Evolutionary conservation across 1,140 invertebrate genomes (phyloP).

Genomic region (Brachionus manjavacas): DNA sequence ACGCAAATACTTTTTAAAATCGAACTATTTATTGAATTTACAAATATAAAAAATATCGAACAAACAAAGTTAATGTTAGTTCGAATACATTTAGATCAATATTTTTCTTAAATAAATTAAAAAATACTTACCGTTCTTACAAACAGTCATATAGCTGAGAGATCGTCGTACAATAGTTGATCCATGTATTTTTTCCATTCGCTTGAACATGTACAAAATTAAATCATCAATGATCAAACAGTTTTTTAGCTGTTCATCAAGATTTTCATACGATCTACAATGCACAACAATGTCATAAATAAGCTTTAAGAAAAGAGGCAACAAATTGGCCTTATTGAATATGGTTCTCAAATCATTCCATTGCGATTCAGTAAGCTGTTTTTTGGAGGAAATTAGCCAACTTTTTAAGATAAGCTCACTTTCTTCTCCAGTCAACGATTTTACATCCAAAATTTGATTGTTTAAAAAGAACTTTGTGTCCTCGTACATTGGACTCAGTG

Average conservation of each 20-base stretch:
- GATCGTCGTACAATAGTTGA: slow-evolving; percentile 60
- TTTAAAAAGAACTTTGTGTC: slow-evolving; percentile 45
- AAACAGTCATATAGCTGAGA: slow-evolving; percentile 66
- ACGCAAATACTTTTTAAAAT: too few species aligned
- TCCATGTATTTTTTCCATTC: slow-evolving; percentile 49
- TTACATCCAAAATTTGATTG: slow-evolving; percentile 39
- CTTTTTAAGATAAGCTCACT: slow-evolving; percentile 48
- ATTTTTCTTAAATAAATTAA: not conserved
- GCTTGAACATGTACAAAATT: slow-evolving; percentile 23
- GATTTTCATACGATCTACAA: slow-evolving; percentile 2
- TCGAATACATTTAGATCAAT: too few species aligned
- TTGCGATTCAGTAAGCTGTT: slow-evolving; percentile 59
- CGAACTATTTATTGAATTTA: too few species aligned
- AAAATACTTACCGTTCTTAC: slow-evolving; percentile 45
- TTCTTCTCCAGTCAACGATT: slow-evolving; percentile 45
- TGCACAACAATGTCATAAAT: slow-evolving; percentile 16
- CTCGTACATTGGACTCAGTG: not conserved
- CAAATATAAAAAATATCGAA: too few species aligned
- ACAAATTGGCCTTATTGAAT: slow-evolving; percentile 58
- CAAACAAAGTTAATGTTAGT: too few species aligned
- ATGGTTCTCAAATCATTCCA: slow-evolving; percentile 81
- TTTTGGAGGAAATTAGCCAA: slow-evolving; percentile 46
- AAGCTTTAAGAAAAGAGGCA: slow-evolving; percentile 26
- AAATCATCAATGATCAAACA: not conserved
- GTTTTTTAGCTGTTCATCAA: not conserved